Conservation (phyloP, 2,888 invertebrate species). For the Brachypterus glaber region DNA sequence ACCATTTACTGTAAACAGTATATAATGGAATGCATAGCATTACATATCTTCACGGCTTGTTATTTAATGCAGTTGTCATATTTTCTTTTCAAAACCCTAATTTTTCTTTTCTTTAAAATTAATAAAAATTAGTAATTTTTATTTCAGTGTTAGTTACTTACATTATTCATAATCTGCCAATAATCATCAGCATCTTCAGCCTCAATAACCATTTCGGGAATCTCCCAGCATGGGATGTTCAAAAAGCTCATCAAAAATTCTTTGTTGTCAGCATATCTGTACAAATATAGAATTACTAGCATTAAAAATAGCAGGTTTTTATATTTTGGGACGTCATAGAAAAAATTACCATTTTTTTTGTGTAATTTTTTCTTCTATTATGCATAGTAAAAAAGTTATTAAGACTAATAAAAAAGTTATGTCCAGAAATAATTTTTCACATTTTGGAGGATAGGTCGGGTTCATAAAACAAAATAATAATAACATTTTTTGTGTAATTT, state of each 20-base stretch:
- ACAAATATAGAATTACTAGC: constrained; percentile 14
- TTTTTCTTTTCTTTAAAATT: too few species aligned
- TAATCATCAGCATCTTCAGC: constrained; percentile 47
- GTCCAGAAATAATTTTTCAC: too few species aligned
- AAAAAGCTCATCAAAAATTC: constrained; percentile 48
- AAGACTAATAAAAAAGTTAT: constrained; percentile 1
- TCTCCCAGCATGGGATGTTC: constrained; percentile 53
- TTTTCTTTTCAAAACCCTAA: too few species aligned
- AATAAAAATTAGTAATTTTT: background rate
- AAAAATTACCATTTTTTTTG: too few species aligned
- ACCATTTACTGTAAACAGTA: too few species aligned
- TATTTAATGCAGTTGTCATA: too few species aligned
- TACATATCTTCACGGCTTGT: too few species aligned
- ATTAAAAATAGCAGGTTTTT: constrained; percentile 2
- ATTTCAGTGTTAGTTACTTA: constrained; percentile 30
- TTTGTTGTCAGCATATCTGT: constrained; percentile 52
- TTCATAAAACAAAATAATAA: constrained; percentile 1
- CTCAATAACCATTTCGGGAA: constrained; percentile 58
- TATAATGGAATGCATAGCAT: too few species aligned
- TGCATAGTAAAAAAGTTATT: too few species aligned
- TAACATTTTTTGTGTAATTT: too few species aligned
- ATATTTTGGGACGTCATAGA: background rate
- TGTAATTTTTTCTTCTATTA: too few species aligned
- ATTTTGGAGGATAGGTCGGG: background rate
- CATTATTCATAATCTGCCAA: constrained; percentile 38